phyloP scores from a whole-genome alignment of 2,888 invertebrate species.

The Brachynemurus nebulosus region DNA sequence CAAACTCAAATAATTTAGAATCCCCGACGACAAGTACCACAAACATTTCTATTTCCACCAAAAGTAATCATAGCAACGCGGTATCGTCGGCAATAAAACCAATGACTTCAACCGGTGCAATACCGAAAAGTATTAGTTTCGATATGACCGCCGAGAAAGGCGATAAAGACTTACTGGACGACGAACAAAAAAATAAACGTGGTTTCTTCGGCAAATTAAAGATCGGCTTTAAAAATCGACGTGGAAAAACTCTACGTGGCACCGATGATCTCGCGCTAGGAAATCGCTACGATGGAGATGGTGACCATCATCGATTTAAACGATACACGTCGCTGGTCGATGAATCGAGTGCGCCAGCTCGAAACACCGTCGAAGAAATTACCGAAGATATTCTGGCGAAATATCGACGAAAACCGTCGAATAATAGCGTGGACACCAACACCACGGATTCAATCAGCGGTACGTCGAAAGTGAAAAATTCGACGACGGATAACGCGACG shows the following conservation, averaged over 20 bases:
- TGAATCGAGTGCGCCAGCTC: neutral
- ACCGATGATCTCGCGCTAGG: conserved; percentile 29
- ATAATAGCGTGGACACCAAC: conserved; percentile 36
- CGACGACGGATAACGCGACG: conserved; percentile 14
- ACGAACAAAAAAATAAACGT: conserved; percentile 39
- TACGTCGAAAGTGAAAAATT: conserved; percentile 20
- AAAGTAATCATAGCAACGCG: conserved; percentile 20
- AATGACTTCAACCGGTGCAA: conserved; percentile 60
- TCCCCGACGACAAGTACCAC: neutral
- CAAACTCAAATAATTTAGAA: neutral
- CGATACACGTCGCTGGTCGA: conserved; percentile 7
- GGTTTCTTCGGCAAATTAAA: conserved; percentile 63
- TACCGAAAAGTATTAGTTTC: conserved; percentile 84
- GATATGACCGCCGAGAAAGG: conserved; percentile 78
- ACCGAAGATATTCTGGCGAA: conserved; percentile 92
- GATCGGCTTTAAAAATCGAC: conserved; percentile 49
- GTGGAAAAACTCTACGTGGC: conserved; percentile 38
- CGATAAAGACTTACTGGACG: conserved; percentile 43
- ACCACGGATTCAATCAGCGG: conserved; percentile 29
- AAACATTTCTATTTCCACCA: conserved; percentile 10
- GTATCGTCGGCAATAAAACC: conserved; percentile 29
- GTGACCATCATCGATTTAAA: conserved; percentile 16
- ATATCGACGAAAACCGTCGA: conserved; percentile 61
- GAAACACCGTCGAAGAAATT: conserved; percentile 38
- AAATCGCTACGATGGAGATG: conserved; percentile 22